Evolutionary conservation across 2,888 invertebrate genomes (phyloP).

Genomic region (Thumatha senex): DNA sequence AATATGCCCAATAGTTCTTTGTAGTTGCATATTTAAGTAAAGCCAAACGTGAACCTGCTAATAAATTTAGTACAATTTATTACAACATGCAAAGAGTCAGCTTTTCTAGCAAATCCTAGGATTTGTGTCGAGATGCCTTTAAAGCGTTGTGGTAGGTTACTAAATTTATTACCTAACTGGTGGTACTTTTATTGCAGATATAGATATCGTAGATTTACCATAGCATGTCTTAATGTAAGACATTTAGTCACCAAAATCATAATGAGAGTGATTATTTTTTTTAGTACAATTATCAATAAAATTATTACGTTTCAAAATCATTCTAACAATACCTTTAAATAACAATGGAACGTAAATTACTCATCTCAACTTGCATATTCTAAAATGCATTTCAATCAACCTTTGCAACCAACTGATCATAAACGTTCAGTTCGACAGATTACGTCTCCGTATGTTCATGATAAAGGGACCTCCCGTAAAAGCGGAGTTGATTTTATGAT

Average conservation of each 20-base stretch:
- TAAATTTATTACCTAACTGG: neutral
- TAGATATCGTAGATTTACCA: too few relatives aligned
- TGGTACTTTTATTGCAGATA: too few relatives aligned
- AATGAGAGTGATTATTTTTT: too few relatives aligned
- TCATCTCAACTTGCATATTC: neutral
- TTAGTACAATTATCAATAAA: too few relatives aligned
- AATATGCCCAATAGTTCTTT: neutral
- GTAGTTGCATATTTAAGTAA: neutral
- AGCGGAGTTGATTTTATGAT: constrained; percentile 59
- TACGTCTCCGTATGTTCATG: constrained; percentile 31
- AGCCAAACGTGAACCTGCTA: neutral
- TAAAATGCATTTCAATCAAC: constrained; percentile 4
- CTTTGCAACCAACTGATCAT: constrained; percentile 1
- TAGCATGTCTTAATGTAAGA: too few relatives aligned
- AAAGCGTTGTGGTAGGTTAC: neutral
- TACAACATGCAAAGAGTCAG: neutral
- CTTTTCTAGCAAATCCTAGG: neutral
- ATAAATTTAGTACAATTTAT: neutral
- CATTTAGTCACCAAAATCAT: too few relatives aligned
- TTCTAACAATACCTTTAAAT: neutral
- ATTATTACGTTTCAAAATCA: neutral
- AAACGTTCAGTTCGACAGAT: constrained; percentile 27
- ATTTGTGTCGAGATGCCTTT: neutral
- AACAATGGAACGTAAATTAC: neutral
- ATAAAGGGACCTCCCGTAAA: constrained; percentile 65